phyloP scores from a whole-genome alignment of 2,888 invertebrate species.

The Mactromeris polynyma region DNA sequence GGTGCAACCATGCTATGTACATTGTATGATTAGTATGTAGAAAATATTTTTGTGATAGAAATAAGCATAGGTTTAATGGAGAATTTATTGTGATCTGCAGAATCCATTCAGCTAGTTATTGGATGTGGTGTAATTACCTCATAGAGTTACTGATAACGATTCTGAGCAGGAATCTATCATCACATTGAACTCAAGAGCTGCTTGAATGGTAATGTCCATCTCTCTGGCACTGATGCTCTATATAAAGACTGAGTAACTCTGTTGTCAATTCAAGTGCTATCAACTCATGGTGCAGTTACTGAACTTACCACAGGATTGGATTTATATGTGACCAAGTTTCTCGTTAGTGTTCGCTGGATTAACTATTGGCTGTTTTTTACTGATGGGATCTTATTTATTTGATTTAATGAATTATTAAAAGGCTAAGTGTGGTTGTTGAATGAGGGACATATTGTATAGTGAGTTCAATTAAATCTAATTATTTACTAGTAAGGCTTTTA shows the following conservation, averaged over 20 bases:
- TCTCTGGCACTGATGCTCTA: not conserved
- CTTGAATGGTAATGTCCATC: slow-evolving; percentile 26
- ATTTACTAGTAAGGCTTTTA: slow-evolving; percentile 10
- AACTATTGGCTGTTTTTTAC: slow-evolving; percentile 12
- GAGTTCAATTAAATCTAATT: slow-evolving; percentile 17
- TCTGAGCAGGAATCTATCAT: not conserved
- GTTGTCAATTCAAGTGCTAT: slow-evolving; percentile 11
- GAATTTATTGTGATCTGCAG: slow-evolving; percentile 14
- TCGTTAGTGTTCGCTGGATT: slow-evolving; percentile 28
- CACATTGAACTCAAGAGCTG: slow-evolving; percentile 5
- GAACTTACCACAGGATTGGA: not conserved
- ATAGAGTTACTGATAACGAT: slow-evolving; percentile 40
- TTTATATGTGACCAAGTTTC: slow-evolving; percentile 33
- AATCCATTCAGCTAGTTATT: slow-evolving; percentile 29
- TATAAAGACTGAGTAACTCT: not conserved
- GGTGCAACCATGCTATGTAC: not conserved
- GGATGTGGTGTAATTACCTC: slow-evolving; percentile 57
- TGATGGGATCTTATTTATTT: slow-evolving; percentile 56
- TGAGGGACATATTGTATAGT: slow-evolving; percentile 19
- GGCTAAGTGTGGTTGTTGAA: slow-evolving; percentile 28
- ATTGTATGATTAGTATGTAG: not conserved
- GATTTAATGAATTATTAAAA: slow-evolving; percentile 66
- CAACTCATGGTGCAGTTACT: not conserved
- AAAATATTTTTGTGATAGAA: not conserved
- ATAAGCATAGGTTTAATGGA: not conserved